Conservation (phyloP, 2,888 invertebrate species). For the Campopleginae sp. region DNA sequence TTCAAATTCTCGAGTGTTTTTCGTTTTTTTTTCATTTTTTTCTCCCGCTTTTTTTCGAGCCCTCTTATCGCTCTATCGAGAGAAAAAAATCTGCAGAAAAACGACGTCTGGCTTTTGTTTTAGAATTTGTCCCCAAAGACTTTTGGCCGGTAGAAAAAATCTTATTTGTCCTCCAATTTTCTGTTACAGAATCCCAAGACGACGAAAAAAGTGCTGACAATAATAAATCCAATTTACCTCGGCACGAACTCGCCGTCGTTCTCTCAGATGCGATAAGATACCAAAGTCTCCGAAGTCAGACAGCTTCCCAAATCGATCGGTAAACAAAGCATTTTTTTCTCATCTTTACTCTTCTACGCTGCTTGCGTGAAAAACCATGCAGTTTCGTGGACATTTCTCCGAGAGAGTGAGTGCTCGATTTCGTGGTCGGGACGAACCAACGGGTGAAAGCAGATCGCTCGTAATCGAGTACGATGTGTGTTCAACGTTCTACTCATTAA, state of each 20-base stretch:
- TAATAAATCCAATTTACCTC: constrained; percentile 16
- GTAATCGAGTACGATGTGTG: background rate
- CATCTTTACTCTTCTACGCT: background rate
- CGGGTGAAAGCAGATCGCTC: constrained; percentile 54
- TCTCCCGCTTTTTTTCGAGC: background rate
- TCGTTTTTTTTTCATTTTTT: background rate
- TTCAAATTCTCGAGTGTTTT: background rate
- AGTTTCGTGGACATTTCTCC: constrained; percentile 17
- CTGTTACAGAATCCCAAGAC: constrained; percentile 47
- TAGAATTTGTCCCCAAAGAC: background rate
- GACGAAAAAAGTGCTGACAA: constrained; percentile 25
- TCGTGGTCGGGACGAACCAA: background rate
- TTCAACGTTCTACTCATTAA: constrained; percentile 19
- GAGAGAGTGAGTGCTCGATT: constrained; percentile 15
- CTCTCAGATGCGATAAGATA: background rate
- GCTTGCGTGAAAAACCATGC: background rate
- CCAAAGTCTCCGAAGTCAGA: background rate
- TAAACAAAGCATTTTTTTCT: background rate
- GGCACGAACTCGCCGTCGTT: constrained; percentile 22
- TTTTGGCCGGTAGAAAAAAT: background rate
- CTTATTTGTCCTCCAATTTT: constrained; percentile 7
- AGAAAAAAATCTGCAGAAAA: background rate
- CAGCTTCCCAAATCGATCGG: constrained; percentile 1
- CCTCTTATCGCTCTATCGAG: background rate
- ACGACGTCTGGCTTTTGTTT: background rate